Percentiles rank a stretch among this genome's conserved stretches.
These are phyloP conservation scores for Allygus modestus DNA, from an alignment of 2,888 invertebrate genomes.

Conservation along the genomic window DNA sequence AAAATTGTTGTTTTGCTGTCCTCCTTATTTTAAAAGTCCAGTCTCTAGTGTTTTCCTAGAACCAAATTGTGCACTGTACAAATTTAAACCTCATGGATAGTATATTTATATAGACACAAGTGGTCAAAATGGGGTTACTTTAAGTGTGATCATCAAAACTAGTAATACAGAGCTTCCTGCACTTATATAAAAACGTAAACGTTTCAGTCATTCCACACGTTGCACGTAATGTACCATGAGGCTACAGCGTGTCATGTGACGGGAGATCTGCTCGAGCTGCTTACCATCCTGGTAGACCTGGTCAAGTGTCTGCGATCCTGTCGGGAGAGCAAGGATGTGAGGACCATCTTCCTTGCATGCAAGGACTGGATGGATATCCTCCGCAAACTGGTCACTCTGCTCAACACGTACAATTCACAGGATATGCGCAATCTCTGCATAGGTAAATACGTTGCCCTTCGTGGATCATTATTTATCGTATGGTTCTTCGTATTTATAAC, in stretches of 20 bases:
- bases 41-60: no score
- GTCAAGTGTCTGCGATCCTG: slow-evolving; percentile 84
- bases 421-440: slow-evolving; percentile 89
- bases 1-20: no score
- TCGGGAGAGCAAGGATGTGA: slow-evolving; percentile 71
- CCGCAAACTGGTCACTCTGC: slow-evolving; percentile 89
- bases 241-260: slow-evolving; percentile 93
- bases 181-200: no score
- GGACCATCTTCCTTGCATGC: slow-evolving; percentile 74
- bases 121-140: no score
- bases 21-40: no score
- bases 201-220: slow-evolving; percentile 89
- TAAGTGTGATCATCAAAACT: no score
- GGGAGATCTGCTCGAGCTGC: slow-evolving; percentile 89
- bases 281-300: slow-evolving; percentile 85
- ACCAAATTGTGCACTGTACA: no score
- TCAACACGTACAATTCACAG: slow-evolving; percentile 93
- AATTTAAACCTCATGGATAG: no score
- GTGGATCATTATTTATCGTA: no score
- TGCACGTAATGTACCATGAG: slow-evolving; percentile 96
- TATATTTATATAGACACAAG: no score
- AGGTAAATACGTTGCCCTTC: no score
- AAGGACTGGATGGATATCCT: slow-evolving; percentile 94
- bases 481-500: slow-evolving; percentile 72
- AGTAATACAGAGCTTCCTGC: no score